Percentiles rank a stretch among this genome's conserved stretches.
These are phyloP conservation scores for Adelphocoris suturalis DNA, from an alignment of 2,888 invertebrate species.

Conservation along the genomic window DNA sequence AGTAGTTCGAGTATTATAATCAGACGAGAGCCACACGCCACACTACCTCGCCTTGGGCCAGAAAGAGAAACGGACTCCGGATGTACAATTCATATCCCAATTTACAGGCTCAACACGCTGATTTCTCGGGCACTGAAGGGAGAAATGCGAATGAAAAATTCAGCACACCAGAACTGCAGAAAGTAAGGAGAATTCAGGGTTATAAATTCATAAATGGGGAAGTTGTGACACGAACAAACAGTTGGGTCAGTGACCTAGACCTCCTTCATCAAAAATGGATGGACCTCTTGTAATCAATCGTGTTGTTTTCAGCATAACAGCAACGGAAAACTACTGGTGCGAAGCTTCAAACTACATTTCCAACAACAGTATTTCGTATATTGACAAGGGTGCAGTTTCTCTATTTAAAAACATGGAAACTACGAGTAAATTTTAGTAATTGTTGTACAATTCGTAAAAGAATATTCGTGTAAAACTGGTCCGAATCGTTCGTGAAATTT, in stretches of 20 bases:
- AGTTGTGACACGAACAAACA: not conserved
- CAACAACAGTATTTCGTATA: not conserved
- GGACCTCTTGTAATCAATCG: not conserved
- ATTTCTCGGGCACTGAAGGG: not conserved
- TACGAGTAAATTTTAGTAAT: no score
- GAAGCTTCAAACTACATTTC: not conserved
- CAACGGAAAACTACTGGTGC: not conserved
- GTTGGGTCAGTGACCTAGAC: not conserved
- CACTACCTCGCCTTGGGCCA: not conserved
- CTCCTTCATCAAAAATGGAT: not conserved
- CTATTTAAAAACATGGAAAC: no score
- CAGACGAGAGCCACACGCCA: not conserved
- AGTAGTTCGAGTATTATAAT: not conserved
- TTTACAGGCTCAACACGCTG: not conserved
- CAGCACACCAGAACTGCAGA: not conserved
- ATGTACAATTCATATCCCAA: not conserved
- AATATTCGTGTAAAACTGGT: no score
- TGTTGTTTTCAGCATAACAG: not conserved
- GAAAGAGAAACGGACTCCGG: not conserved
- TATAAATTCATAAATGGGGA: not conserved
- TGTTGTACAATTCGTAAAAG: no score
- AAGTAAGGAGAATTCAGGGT: not conserved
- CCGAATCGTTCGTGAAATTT: no score
- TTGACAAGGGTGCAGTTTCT: no score
- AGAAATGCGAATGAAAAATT: not conserved